Evolutionary conservation across 1,140 invertebrate species (phyloP).

Genomic region (Tribolium madens): DNA sequence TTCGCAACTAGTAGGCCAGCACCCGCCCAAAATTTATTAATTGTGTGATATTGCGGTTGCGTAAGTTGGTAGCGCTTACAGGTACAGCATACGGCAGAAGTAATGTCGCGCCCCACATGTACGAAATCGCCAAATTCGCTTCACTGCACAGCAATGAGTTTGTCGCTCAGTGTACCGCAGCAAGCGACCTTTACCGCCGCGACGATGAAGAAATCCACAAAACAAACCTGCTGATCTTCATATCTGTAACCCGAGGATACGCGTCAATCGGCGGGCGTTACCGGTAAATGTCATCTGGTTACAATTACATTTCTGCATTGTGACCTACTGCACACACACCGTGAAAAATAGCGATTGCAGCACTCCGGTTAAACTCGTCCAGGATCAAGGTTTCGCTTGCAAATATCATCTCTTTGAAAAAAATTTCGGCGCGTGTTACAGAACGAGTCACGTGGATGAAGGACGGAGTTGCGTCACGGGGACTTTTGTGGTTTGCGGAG

Average conservation of each 20-base stretch:
- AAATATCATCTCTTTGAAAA: not conserved
- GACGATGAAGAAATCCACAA: slow-evolving; percentile 41
- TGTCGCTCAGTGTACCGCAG: not conserved
- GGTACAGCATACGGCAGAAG: not conserved
- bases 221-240: slow-evolving; percentile 43
- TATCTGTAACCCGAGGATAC: slow-evolving; percentile 39
- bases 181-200: slow-evolving; percentile 37
- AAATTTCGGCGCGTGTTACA: not conserved
- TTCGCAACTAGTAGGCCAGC: slow-evolving; percentile 1
- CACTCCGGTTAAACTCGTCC: slow-evolving; percentile 14
- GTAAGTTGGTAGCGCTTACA: not conserved
- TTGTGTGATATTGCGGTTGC: slow-evolving; percentile 12
- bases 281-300: slow-evolving; percentile 45
- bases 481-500: not conserved
- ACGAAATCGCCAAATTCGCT: not conserved
- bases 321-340: slow-evolving; percentile 27
- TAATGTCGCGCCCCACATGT: not conserved
- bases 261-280: slow-evolving; percentile 42
- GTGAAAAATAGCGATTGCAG: not conserved
- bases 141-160: not conserved
- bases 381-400: slow-evolving; percentile 10
- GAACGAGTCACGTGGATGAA: not conserved
- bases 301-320: slow-evolving; percentile 30
- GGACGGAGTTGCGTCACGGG: not conserved
- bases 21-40: slow-evolving; percentile 10